These are phyloP conservation scores for Psittacara wagleri DNA, from an alignment of 2,113 vertebrate species.

Conservation along the genomic window DNA sequence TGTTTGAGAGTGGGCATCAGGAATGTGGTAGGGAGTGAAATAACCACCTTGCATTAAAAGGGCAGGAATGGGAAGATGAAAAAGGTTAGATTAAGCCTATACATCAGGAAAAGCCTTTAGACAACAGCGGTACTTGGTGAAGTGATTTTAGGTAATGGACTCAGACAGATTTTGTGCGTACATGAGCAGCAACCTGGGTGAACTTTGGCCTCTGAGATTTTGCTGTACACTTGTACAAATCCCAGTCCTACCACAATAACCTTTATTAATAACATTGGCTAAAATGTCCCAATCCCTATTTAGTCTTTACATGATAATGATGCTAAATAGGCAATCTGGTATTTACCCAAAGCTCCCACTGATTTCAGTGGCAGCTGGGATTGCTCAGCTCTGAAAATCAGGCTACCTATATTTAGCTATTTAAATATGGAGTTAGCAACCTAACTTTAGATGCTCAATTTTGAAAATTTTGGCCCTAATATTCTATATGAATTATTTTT, in stretches of 20 bases:
- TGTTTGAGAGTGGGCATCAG: not conserved
- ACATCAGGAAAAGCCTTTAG: not conserved
- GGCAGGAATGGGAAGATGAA: not conserved
- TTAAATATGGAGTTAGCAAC: not conserved
- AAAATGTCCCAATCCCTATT: not conserved
- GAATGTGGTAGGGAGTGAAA: rapidly evolving
- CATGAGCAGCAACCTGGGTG: not conserved
- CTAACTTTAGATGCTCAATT: slow-evolving; percentile 7
- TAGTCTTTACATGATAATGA: not conserved
- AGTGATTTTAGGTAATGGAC: not conserved
- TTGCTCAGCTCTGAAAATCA: slow-evolving; percentile 49
- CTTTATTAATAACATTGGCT: not conserved
- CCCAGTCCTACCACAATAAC: not conserved
- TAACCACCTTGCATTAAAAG: not conserved
- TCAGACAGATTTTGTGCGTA: not conserved
- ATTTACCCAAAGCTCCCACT: slow-evolving; percentile 35
- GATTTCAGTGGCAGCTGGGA: slow-evolving; percentile 44
- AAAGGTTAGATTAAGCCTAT: not conserved
- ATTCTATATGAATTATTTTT: not conserved
- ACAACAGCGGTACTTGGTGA: not conserved
- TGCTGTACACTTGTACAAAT: not conserved
- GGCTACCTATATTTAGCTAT: slow-evolving; percentile 36
- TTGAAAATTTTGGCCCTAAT: slow-evolving; percentile 3
- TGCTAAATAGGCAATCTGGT: slow-evolving; percentile 13
- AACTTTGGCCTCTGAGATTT: not conserved